Conservation (phyloP, 2,113 vertebrate genomes). For the Parus major region DNA sequence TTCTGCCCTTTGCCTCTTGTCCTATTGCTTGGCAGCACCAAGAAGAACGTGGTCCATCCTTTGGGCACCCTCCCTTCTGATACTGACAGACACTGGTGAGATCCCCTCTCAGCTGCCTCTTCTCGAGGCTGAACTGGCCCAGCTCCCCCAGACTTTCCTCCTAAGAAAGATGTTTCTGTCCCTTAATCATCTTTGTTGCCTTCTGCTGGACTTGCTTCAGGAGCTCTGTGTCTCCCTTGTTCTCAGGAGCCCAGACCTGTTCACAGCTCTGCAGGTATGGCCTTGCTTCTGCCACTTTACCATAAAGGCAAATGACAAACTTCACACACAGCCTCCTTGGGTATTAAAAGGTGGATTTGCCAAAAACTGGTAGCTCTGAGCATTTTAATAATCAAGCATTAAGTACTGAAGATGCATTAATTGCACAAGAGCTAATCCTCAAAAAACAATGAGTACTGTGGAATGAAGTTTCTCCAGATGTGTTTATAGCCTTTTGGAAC, state of each 20-base stretch:
- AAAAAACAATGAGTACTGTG: not conserved
- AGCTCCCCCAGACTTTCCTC: not conserved
- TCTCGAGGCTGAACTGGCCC: not conserved
- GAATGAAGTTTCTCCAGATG: not conserved
- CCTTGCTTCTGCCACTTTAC: not conserved
- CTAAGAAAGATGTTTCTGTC: not conserved
- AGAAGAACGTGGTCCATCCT: not conserved
- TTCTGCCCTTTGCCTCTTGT: not conserved
- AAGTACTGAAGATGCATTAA: not conserved
- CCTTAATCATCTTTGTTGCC: not conserved
- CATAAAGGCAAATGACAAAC: not conserved
- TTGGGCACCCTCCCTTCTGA: not conserved
- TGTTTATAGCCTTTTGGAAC: not conserved
- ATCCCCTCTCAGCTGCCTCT: not conserved
- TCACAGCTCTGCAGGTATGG: not conserved
- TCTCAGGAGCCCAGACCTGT: not conserved
- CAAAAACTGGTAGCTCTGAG: not conserved
- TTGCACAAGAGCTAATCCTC: not conserved
- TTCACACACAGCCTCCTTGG: not conserved
- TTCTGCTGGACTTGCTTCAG: not conserved
- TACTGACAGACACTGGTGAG: accelerated
- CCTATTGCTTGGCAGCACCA: accelerated
- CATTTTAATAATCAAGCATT: not conserved
- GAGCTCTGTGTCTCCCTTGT: not conserved
- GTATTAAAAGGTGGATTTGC: not conserved